These are phyloP conservation scores for Himalopsyche anomala DNA, from an alignment of 2,888 invertebrate genomes.

Conservation along the genomic window DNA sequence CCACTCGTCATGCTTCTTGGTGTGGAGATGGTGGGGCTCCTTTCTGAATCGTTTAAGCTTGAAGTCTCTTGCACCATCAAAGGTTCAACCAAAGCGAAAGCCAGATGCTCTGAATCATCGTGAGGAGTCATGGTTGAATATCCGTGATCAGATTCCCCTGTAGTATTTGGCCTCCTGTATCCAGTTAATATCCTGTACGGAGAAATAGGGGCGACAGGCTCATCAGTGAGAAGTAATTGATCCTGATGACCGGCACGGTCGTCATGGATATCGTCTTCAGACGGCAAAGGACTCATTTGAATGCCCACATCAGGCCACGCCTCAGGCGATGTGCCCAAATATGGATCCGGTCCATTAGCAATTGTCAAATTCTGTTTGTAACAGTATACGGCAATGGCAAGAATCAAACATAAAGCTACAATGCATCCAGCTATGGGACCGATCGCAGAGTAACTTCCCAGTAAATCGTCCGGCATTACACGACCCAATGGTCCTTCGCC, in stretches of 20 bases:
- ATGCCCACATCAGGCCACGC: slow-evolving; percentile 78
- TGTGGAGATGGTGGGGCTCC: slow-evolving; percentile 67
- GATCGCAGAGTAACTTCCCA: slow-evolving; percentile 82
- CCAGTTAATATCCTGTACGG: slow-evolving; percentile 92
- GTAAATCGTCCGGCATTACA: slow-evolving; percentile 73
- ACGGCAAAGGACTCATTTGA: slow-evolving; percentile 85
- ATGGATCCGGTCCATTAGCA: slow-evolving; percentile 75
- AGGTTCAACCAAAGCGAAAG: slow-evolving; percentile 83
- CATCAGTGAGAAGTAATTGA: slow-evolving; percentile 78
- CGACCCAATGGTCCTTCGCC: slow-evolving; percentile 81
- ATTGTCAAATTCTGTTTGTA: slow-evolving; percentile 82
- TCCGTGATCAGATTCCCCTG: slow-evolving; percentile 93
- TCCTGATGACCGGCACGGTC: slow-evolving; percentile 81
- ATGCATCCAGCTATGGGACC: slow-evolving; percentile 93
- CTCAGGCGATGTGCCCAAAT: slow-evolving; percentile 71
- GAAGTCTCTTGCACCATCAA: slow-evolving; percentile 69
- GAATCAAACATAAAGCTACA: slow-evolving; percentile 86
- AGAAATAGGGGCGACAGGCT: slow-evolving; percentile 85
- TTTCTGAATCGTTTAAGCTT: slow-evolving; percentile 43
- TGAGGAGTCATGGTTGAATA: slow-evolving; percentile 96
- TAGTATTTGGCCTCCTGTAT: slow-evolving; percentile 85
- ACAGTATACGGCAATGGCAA: slow-evolving; percentile 90
- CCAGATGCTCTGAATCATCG: slow-evolving; percentile 91
- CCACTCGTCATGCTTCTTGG: slow-evolving; percentile 72
- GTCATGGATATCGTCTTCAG: slow-evolving; percentile 81